Evolutionary conservation across 2,797 vertebrate species (phyloP).

Genomic region (Sebastes vulpes): DNA sequence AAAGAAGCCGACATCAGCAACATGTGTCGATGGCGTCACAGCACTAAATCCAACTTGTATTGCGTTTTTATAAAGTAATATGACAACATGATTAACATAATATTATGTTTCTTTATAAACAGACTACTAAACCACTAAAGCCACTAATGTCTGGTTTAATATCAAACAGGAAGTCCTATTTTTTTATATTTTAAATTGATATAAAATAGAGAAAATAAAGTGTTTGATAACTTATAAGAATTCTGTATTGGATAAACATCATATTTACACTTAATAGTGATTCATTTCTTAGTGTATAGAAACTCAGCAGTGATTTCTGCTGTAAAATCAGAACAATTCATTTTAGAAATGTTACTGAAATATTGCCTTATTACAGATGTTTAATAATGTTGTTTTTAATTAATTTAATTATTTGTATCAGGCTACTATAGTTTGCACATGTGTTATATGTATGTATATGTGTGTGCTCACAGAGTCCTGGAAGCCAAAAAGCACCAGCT

Average conservation of each 20-base stretch:
- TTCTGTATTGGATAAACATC: not conserved
- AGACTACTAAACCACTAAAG: too few species aligned
- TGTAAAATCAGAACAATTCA: not conserved
- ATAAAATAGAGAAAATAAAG: not conserved
- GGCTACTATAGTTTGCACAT: not conserved
- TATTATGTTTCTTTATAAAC: too few species aligned
- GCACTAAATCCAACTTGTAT: too few species aligned
- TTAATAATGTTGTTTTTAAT: not conserved
- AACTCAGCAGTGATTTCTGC: not conserved
- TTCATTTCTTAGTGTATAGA: not conserved
- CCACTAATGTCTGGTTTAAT: too few species aligned
- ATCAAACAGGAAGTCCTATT: too few species aligned
- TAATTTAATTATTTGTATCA: not conserved
- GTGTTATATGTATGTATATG: not conserved
- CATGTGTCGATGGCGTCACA: too few species aligned
- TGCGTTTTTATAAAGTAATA: too few species aligned
- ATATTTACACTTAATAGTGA: not conserved
- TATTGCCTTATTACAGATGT: not conserved
- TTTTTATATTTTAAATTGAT: not conserved
- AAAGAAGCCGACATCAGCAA: too few species aligned
- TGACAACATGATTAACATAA: too few species aligned
- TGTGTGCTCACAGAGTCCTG: conserved; percentile 91
- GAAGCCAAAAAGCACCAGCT: conserved; percentile 95
- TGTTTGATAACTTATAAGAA: not conserved
- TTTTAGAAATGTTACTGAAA: not conserved